Evolutionary conservation across 2,888 invertebrate species (phyloP).

Genomic region (Drosophila pseudotakahashii): DNA sequence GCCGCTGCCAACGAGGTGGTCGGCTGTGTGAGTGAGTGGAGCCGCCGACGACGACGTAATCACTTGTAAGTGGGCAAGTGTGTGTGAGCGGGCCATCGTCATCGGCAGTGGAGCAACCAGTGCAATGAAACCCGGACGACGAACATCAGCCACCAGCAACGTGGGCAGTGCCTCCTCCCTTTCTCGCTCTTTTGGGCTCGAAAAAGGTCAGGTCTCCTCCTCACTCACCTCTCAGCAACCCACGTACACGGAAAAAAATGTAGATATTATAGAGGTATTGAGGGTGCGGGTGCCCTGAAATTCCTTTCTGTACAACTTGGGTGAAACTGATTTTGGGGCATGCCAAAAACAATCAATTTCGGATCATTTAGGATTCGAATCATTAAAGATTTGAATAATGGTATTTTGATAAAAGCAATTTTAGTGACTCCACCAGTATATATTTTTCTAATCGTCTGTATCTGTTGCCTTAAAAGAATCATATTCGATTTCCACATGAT

Average conservation of each 20-base stretch:
- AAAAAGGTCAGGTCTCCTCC: conserved; percentile 65
- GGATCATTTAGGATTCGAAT: no score
- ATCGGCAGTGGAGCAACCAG: conserved; percentile 66
- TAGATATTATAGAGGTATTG: no score
- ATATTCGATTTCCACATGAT: no score
- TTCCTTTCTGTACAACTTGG: no score
- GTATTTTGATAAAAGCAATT: no score
- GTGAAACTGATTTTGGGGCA: no score
- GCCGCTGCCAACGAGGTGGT: conserved; percentile 7
- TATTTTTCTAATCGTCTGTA: no score
- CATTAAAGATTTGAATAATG: no score
- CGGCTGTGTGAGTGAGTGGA: conserved; percentile 47
- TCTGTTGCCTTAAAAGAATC: no score
- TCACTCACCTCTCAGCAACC: conserved; percentile 14
- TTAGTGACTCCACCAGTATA: no score
- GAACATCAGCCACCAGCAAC: conserved; percentile 57
- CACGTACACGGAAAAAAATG: conserved; percentile 19
- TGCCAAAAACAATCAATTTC: no score
- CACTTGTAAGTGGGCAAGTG: conserved; percentile 61
- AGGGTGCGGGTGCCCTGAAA: no score
- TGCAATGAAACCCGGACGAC: conserved; percentile 47
- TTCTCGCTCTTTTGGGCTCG: conserved; percentile 27
- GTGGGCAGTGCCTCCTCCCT: conserved; percentile 49
- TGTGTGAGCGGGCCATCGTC: conserved; percentile 54
- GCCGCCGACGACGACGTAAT: conserved; percentile 75